Base-by-base conservation (phyloP, 2,888 invertebrate genomes). In the Aleiodes leptofemur region DNA sequence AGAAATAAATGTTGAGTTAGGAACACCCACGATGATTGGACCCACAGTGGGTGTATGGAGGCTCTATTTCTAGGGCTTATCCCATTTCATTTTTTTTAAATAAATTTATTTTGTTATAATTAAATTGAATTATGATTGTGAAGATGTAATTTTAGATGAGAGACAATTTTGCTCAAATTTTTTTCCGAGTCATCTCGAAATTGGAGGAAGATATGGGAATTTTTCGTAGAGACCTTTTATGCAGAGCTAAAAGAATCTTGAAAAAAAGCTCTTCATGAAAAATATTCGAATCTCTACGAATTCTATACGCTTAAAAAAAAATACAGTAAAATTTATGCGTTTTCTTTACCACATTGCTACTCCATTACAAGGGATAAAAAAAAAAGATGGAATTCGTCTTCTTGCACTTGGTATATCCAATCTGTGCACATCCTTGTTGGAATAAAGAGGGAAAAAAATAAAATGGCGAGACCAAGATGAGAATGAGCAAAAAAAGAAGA, bases 11-110 rank as follows among this genome's bases (percentile, higher is more conserved):
- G 0, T 13, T 11, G 16, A 1, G 50, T 23, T 43, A 50, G 48
- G 38, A 61, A 73, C 69, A 76, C 77, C 78, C 77, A 69, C 72
- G 31, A 56, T 64, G 73, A 69, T 56, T 69, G 31, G 43, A 48
- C 43, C 53, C 6, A 16, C 2, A 5, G 11, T 59, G 13, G 14
- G 51, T 13, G 8, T 23, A 23, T 56, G 5, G 11, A 57, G 72
- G 11, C 66, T 73, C 73, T 73, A 77, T 77, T 77, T 77, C 48
- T 38, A 73, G 69, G 31, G 43, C 16, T 53, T 14, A n/a, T 51
- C 14, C 14, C 51, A n/a, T 59, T 59, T 51, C 16, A 48, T 70
- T 71, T 48, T 69, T 69, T 38, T 31, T 56, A 0, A 9, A n/a
- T 51, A 0, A 14, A 13, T 53, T 29, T 23, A 48, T 48, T 76